phyloP scores from a whole-genome alignment of 1,140 invertebrate species.

The Babylonia areolata region DNA sequence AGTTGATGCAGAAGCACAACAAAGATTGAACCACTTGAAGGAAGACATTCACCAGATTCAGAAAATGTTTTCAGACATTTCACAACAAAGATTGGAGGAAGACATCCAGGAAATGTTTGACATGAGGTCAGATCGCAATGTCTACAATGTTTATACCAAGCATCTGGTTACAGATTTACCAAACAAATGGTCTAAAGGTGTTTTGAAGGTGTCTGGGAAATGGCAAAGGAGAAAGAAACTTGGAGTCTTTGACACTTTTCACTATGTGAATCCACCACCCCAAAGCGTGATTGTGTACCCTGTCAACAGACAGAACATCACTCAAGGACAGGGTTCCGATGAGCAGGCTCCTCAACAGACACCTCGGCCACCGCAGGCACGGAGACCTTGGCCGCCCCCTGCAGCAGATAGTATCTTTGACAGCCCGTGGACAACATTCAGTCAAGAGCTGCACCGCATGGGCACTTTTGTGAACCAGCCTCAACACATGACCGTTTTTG shows the following conservation, averaged over 20 bases:
- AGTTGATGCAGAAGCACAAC: background rate
- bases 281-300: background rate
- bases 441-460: slow-evolving; percentile 76
- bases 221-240: background rate
- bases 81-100: background rate
- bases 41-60: too few relatives aligned
- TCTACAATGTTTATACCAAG: background rate
- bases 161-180: background rate
- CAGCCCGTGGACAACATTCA: background rate
- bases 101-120: background rate
- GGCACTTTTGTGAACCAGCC: slow-evolving; percentile 81
- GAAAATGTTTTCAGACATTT: too few relatives aligned
- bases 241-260: background rate
- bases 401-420: background rate
- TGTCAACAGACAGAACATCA: slow-evolving; percentile 9
- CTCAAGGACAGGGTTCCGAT: background rate
- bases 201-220: background rate
- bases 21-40: too few relatives aligned
- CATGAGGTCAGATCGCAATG: background rate
- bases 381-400: background rate
- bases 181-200: background rate
- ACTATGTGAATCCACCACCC: background rate
- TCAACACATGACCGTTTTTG: slow-evolving; percentile 81
- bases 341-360: background rate
- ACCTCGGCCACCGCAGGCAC: background rate